A percentile compares a stretch with the other conserved stretches of the same genome.
Evolutionary conservation across 2,113 vertebrate species (phyloP).

Genomic region (Myotis lucifugus): DNA sequence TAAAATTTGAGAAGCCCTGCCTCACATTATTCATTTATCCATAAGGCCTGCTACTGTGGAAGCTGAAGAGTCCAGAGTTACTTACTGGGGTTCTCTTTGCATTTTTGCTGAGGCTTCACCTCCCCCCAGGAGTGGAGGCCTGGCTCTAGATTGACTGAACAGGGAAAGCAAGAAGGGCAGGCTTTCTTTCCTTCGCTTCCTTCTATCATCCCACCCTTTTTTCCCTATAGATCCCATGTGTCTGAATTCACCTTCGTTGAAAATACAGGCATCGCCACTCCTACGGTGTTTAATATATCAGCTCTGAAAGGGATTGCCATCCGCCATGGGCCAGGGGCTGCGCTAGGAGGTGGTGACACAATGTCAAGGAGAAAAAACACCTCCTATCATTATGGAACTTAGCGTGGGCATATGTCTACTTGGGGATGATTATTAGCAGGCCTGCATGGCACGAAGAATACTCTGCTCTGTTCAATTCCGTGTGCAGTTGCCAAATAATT

Average conservation of each 20-base stretch:
- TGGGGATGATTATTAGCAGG: background rate
- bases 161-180: background rate
- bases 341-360: background rate
- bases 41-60: background rate
- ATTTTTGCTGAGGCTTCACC: background rate
- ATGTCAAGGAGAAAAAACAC: background rate
- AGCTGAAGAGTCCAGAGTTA: background rate
- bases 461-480: background rate
- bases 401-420: background rate
- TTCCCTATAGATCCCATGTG: background rate
- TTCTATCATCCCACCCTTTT: background rate
- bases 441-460: too few species aligned
- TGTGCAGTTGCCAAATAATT: background rate
- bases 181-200: background rate
- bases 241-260: background rate
- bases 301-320: background rate
- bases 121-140: background rate
- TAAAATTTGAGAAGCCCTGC: slow-evolving; percentile 20
- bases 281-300: background rate
- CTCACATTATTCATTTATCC: background rate
- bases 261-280: background rate
- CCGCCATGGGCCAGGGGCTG: background rate
- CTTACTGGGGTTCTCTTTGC: background rate
- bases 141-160: background rate
- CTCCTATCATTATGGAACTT: background rate